phyloP scores from a whole-genome alignment of 1,140 invertebrate species.

The Diabrotica virgifera region DNA sequence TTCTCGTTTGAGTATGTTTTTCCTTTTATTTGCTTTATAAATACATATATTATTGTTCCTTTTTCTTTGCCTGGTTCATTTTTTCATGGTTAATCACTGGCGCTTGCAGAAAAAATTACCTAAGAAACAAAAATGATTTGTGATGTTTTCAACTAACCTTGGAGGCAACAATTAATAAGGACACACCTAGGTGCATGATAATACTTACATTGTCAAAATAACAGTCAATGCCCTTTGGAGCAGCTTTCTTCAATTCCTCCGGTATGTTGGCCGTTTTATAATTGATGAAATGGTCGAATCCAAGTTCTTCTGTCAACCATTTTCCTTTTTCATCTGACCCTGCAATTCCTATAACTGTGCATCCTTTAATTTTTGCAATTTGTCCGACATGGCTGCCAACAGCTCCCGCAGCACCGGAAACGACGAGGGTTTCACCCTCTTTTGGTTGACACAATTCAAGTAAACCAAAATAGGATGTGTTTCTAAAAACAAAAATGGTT shows the following conservation, averaged over 20 bases:
- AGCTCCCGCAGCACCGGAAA: slow-evolving; percentile 67
- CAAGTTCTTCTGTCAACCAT: slow-evolving; percentile 59
- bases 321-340: slow-evolving; percentile 66
- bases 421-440: slow-evolving; percentile 63
- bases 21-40: too few relatives aligned
- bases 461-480: slow-evolving; percentile 69
- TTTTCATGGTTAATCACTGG: too few relatives aligned
- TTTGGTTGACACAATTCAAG: slow-evolving; percentile 65
- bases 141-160: too few relatives aligned
- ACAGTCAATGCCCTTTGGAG: slow-evolving; percentile 65
- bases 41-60: too few relatives aligned
- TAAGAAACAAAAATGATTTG: too few relatives aligned
- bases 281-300: slow-evolving; percentile 68
- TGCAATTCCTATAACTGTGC: slow-evolving; percentile 67
- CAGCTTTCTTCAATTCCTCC: slow-evolving; percentile 55
- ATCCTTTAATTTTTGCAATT: slow-evolving; percentile 66
- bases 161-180: too few relatives aligned
- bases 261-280: slow-evolving; percentile 62
- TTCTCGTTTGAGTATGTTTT: too few relatives aligned
- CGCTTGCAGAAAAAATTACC: too few relatives aligned
- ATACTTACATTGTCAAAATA: slow-evolving; percentile 66
- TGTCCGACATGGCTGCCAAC: slow-evolving; percentile 73
- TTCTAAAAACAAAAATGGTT: slow-evolving; percentile 10
- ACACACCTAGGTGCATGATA: too few relatives aligned
- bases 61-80: too few relatives aligned